These are phyloP conservation scores for Microplitis manilae DNA, from an alignment of 2,888 invertebrate genomes.

Conservation along the genomic window DNA sequence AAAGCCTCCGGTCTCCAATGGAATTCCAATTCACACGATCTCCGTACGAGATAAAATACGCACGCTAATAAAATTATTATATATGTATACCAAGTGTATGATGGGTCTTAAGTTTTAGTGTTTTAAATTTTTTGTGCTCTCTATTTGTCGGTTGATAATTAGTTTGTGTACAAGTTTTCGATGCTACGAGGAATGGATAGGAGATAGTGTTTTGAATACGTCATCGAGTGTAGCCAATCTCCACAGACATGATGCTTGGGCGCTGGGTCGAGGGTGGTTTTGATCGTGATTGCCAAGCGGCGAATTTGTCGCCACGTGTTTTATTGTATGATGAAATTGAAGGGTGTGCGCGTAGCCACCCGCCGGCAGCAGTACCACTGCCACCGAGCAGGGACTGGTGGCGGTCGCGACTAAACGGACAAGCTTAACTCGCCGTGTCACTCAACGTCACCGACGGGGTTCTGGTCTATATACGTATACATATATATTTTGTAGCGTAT, in stretches of 20 bases:
- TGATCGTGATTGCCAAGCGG: conserved; percentile 66
- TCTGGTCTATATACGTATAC: neutral
- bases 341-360: conserved; percentile 46
- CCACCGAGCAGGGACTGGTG: conserved; percentile 44
- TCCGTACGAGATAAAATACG: conserved; percentile 34
- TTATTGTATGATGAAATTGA: conserved; percentile 66
- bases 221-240: conserved; percentile 41
- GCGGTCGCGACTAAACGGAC: conserved; percentile 63
- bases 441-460: conserved; percentile 61
- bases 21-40: conserved; percentile 47
- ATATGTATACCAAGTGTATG: neutral
- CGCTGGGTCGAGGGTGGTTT: conserved; percentile 56
- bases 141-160: neutral
- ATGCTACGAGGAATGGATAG: neutral
- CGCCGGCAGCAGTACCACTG: conserved; percentile 2
- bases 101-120: neutral
- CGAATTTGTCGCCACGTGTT: conserved; percentile 69
- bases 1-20: neutral
- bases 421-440: conserved; percentile 64
- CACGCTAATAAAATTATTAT: neutral
- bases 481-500: neutral
- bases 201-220: conserved; percentile 34
- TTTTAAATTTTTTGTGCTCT: neutral
- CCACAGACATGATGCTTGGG: conserved; percentile 41
- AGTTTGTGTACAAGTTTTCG: neutral